Percentiles rank a stretch among this genome's conserved stretches.
phyloP scores from a whole-genome alignment of 2,888 invertebrate species.

The Caenorhabditis sp. region DNA sequence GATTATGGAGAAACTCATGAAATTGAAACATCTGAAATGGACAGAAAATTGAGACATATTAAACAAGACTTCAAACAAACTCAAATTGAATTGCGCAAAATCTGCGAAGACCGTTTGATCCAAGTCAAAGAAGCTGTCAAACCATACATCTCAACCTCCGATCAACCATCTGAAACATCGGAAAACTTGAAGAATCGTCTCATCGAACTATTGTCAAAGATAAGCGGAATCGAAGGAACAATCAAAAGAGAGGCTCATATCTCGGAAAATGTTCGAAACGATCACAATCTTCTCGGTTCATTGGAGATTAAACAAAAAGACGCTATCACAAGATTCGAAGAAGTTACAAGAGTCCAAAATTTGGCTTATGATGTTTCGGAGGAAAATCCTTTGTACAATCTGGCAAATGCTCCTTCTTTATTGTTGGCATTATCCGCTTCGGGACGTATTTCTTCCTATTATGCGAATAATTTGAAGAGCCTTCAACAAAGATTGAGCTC shows the following conservation, averaged over 20 bases:
- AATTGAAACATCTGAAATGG: background rate
- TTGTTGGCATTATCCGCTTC: background rate
- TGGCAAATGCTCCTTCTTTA: background rate
- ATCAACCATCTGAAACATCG: background rate
- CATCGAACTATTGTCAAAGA: background rate
- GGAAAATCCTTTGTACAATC: background rate
- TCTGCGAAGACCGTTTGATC: background rate
- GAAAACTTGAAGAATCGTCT: background rate
- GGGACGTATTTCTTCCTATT: background rate
- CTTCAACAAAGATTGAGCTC: background rate
- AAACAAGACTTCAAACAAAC: background rate
- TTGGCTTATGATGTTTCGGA: background rate
- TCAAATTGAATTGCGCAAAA: background rate
- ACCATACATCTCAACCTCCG: background rate
- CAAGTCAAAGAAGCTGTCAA: background rate
- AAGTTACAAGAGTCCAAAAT: background rate
- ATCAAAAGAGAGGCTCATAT: background rate
- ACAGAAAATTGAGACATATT: background rate
- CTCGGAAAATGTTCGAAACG: background rate
- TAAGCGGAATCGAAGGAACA: background rate
- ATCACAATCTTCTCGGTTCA: background rate
- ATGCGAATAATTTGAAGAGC: background rate
- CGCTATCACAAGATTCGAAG: background rate
- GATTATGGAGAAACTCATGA: background rate
- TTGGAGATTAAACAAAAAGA: background rate